phyloP scores from a whole-genome alignment of 2,113 vertebrate genomes.

The Zosterops lateralis region DNA sequence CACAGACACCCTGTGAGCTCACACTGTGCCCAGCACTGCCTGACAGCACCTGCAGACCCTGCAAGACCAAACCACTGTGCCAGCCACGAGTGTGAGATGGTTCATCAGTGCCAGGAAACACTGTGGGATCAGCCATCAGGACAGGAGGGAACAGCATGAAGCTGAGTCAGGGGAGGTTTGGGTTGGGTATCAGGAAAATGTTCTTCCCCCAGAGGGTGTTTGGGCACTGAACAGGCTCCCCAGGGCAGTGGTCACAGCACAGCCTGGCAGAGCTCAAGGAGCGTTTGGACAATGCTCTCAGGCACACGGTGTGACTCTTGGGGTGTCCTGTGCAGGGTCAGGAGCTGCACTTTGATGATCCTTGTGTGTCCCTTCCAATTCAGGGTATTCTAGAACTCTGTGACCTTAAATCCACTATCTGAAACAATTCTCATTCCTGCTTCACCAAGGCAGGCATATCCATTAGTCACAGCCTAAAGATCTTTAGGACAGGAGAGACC shows the following conservation, averaged over 20 bases:
- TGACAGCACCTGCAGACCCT: background rate
- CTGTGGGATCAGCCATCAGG: background rate
- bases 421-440: background rate
- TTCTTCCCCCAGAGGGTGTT: accelerated
- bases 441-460: accelerated
- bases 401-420: background rate
- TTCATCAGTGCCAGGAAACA: background rate
- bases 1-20: background rate
- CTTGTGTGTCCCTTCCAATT: background rate
- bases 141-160: background rate
- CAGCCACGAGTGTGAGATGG: background rate
- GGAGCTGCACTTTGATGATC: background rate
- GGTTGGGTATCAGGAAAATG: background rate
- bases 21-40: accelerated
- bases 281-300: background rate
- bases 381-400: background rate
- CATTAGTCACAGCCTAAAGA: background rate
- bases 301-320: background rate
- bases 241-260: background rate
- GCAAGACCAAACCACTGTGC: background rate
- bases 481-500: accelerated
- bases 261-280: background rate
- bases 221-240: background rate
- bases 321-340: too few relatives aligned
- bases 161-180: background rate